Conservation (phyloP, 2,797 vertebrate genomes). For the Alosa sapidissima region DNA sequence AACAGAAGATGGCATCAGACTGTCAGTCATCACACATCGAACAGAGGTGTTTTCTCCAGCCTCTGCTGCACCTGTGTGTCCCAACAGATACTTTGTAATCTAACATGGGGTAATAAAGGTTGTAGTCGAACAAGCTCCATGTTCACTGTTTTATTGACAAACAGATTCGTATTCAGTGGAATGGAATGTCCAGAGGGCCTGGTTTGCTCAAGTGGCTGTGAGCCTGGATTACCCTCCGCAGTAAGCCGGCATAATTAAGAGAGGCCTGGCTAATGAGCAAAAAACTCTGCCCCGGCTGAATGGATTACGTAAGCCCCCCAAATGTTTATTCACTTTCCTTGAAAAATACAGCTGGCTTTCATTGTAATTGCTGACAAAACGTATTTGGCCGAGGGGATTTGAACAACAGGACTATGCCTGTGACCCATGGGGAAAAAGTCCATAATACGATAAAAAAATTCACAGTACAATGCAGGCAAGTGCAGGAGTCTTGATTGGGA, state of each 20-base stretch:
- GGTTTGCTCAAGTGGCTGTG: slow-evolving; percentile 2
- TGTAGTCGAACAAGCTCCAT: background rate
- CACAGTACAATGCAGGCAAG: slow-evolving; percentile 48
- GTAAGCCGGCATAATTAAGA: slow-evolving; percentile 41
- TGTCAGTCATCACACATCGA: slow-evolving; percentile 12
- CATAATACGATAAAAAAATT: slow-evolving; percentile 57
- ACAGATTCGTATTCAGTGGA: background rate
- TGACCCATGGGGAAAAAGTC: slow-evolving; percentile 43
- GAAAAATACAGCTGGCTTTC: slow-evolving; percentile 43
- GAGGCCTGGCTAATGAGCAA: slow-evolving; percentile 33
- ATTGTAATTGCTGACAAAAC: slow-evolving; percentile 45
- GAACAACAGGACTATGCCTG: slow-evolving; percentile 28
- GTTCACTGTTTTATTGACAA: background rate
- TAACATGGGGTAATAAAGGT: background rate
- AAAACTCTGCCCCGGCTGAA: background rate
- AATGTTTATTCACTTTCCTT: slow-evolving; percentile 34
- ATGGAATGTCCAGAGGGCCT: background rate
- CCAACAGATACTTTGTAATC: background rate
- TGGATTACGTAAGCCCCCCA: slow-evolving; percentile 37
- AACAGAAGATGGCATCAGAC: slow-evolving; percentile 48
- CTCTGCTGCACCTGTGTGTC: background rate
- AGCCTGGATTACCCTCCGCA: slow-evolving; percentile 40
- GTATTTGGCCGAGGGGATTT: slow-evolving; percentile 3
- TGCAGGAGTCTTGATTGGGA: background rate
- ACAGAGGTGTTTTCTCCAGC: background rate